Evolutionary conservation across 2,797 vertebrate genomes (phyloP), one percentile per base, ranked within the genome.

Genomic region (Phyllotis vaccarum): DNA sequence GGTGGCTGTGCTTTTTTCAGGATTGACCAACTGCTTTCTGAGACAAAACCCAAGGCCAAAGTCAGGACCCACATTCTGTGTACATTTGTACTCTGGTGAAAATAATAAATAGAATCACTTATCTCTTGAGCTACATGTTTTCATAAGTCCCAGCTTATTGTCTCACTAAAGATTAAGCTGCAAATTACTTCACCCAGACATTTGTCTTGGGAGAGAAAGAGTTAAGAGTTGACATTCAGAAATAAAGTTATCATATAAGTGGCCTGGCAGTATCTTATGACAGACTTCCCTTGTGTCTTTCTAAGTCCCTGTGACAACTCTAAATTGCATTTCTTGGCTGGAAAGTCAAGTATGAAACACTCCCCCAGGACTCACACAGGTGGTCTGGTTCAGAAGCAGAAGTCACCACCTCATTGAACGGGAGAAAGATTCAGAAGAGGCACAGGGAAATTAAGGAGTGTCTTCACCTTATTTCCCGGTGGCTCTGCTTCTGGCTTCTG

Each of bases 241-340:
- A 94, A 74, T 81, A 24, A 46, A 89, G 88, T 46, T 56, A 90
- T 58, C 86, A 46, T 52, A 58, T 56, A 58, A 8, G 31, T 0
- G 34, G 68, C 90, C 19, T 31, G 64, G 89, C 31, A 12, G 8
- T 52, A 72, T 75, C 66, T 82, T 75, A 2, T 21, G 52, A 68
- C 9, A 40, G 56, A 3, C 24, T 52, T 72, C 54, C 83, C 24
- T 52, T 17, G 13, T 40, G n/a, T 81, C 60, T 37, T 79, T 87
- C 46, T 27, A 95, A 79, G 79, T 88, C 87, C 72, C 68, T 91
- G 16, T 13, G 93, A 93, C 14, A 93, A 92, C 0, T 6, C 88
- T 95, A 37, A 75, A 49, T 40, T 76, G 86, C 13, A 21, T 80
- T 92, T 96, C 85, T 89, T 54, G 81, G 70, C 80, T 31, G 62